phyloP scores from a whole-genome alignment of 2,888 invertebrate species.

The Liodrosophila aerea region DNA sequence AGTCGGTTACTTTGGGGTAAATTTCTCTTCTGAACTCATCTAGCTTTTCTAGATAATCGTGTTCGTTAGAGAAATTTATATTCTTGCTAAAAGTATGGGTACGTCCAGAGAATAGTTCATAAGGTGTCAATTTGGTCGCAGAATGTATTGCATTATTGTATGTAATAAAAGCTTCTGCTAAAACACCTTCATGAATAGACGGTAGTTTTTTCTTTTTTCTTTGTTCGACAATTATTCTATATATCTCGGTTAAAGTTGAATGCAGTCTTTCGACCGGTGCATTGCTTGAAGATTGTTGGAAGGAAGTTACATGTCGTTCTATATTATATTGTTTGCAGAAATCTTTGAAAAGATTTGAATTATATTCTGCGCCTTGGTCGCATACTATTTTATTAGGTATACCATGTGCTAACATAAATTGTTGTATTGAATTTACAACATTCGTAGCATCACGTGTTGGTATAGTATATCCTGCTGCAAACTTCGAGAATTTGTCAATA shows the following conservation, averaged over 20 bases:
- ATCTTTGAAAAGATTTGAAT: background rate
- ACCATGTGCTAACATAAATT: slow-evolving; percentile 3
- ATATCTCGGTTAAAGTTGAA: too few relatives aligned
- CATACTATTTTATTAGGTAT: background rate
- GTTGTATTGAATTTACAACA: background rate
- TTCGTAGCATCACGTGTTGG: background rate
- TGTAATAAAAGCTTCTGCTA: background rate
- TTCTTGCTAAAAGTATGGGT: background rate
- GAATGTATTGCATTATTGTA: background rate
- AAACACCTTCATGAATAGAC: background rate
- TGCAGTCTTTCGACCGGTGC: too few relatives aligned
- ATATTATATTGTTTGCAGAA: too few relatives aligned
- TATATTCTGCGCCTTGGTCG: background rate
- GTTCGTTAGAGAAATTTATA: background rate
- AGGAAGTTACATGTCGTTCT: too few relatives aligned
- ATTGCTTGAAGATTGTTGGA: too few relatives aligned
- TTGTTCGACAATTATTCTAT: too few relatives aligned
- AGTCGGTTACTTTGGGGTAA: background rate
- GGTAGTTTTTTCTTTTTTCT: background rate
- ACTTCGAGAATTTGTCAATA: slow-evolving; percentile 1
- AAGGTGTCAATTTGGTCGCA: background rate
- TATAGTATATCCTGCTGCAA: background rate
- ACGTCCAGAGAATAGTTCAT: background rate
- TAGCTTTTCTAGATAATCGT: background rate
- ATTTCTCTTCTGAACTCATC: background rate